Evolutionary conservation across 2,797 vertebrate species (phyloP).

Genomic region (Prunella strophiata): DNA sequence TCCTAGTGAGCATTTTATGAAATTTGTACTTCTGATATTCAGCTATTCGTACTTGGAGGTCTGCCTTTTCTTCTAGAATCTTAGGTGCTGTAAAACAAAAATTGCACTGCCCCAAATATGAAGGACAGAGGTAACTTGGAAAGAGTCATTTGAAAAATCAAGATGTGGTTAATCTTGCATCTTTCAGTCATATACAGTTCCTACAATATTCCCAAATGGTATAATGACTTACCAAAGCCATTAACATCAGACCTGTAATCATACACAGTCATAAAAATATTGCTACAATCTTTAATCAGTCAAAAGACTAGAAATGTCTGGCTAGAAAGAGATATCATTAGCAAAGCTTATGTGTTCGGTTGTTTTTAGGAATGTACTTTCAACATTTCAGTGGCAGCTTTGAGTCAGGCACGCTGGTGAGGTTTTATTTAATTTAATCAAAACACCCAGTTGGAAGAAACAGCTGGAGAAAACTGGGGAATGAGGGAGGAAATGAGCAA

Average conservation of each 20-base stretch:
- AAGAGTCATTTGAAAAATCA: not conserved
- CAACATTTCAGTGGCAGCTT: not conserved
- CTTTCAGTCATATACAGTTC: not conserved
- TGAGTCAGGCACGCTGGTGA: not conserved
- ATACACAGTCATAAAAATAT: not conserved
- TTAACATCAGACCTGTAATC: not conserved
- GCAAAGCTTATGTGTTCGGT: not conserved
- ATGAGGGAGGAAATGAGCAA: not conserved
- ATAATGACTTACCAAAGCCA: not conserved
- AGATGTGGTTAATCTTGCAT: not conserved
- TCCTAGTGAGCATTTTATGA: not conserved
- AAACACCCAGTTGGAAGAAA: not conserved
- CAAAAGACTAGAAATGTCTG: not conserved
- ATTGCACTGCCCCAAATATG: not conserved
- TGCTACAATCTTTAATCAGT: not conserved
- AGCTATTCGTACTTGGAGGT: not conserved
- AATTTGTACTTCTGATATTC: not conserved
- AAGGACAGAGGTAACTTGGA: not conserved
- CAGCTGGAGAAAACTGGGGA: not conserved
- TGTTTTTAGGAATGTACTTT: not conserved
- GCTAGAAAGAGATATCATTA: not conserved
- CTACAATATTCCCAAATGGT: not conserved
- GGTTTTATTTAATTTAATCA: not conserved
- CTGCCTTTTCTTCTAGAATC: not conserved
- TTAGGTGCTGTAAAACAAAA: not conserved